A percentile compares a stretch with the other conserved stretches of the same genome.
phyloP scores from a whole-genome alignment of 2,797 vertebrate species.

The Pterois miles region DNA sequence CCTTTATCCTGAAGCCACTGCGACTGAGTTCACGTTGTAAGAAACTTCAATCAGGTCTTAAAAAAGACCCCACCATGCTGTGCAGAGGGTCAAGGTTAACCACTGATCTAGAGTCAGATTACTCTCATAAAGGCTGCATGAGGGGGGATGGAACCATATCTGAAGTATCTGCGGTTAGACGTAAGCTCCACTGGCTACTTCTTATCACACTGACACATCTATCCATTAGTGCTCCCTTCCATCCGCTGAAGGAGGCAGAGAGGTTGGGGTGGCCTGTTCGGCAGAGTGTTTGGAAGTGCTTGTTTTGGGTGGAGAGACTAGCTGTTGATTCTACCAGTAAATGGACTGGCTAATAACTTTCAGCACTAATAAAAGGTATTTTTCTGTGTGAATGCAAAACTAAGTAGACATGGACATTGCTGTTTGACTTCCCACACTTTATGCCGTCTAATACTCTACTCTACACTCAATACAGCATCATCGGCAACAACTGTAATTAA shows the following conservation, averaged over 20 bases:
- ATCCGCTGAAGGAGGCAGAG: slow-evolving; percentile 4
- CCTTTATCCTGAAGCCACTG: slow-evolving; percentile 22
- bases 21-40: slow-evolving; percentile 24
- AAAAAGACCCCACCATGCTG: slow-evolving; percentile 23
- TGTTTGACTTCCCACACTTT: neutral
- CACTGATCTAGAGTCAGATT: slow-evolving; percentile 68
- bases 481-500: slow-evolving; percentile 25
- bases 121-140: slow-evolving; percentile 41
- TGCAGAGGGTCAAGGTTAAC: slow-evolving; percentile 50
- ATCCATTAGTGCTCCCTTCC: slow-evolving; percentile 53
- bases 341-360: slow-evolving; percentile 14
- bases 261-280: slow-evolving; percentile 20
- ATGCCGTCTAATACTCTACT: slow-evolving; percentile 1
- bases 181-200: slow-evolving; percentile 23
- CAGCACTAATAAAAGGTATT: slow-evolving; percentile 5
- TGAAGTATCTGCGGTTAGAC: slow-evolving; percentile 49
- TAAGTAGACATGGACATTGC: neutral
- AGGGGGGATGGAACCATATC: slow-evolving; percentile 35
- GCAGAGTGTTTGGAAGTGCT: slow-evolving; percentile 1
- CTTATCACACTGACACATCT: slow-evolving; percentile 68
- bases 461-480: slow-evolving; percentile 17
- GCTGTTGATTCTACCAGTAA: neutral
- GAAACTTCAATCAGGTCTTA: slow-evolving; percentile 47
- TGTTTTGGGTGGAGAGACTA: neutral
- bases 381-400: neutral